These are phyloP conservation scores for Oxyteleia sp. DNA, from an alignment of 2,888 invertebrate genomes.

Conservation along the genomic window DNA sequence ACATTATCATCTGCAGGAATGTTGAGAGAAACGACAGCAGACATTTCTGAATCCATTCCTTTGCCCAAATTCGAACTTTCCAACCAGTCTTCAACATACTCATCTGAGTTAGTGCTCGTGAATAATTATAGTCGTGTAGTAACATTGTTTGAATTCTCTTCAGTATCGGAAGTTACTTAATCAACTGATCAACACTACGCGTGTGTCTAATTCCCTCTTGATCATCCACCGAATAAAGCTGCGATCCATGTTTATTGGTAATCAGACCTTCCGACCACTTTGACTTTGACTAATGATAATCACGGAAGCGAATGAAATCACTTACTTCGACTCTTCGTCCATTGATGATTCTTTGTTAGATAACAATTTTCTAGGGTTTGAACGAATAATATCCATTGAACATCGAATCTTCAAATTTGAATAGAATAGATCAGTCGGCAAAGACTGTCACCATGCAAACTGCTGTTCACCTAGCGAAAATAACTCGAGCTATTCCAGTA, in stretches of 20 bases:
- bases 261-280: constrained; percentile 3
- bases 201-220: no score
- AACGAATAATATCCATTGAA: background rate
- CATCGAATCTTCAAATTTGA: background rate
- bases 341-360: background rate
- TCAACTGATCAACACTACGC: no score
- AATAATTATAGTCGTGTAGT: no score
- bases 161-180: no score
- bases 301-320: background rate
- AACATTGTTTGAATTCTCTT: no score
- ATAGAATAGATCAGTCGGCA: background rate
- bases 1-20: no score
- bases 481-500: background rate
- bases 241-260: background rate
- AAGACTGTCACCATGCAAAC: background rate
- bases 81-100: no score
- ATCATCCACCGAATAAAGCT: background rate
- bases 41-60: no score
- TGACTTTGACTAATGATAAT: background rate
- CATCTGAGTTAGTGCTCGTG: no score
- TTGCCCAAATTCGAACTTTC: no score
- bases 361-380: background rate
- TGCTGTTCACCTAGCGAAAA: constrained; percentile 2
- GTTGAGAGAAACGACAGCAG: no score
- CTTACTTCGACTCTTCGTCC: background rate